A percentile compares a stretch with the other conserved stretches of the same genome.
Evolutionary conservation across 2,888 invertebrate genomes (phyloP).

Genomic region (Odontocolon sp.): DNA sequence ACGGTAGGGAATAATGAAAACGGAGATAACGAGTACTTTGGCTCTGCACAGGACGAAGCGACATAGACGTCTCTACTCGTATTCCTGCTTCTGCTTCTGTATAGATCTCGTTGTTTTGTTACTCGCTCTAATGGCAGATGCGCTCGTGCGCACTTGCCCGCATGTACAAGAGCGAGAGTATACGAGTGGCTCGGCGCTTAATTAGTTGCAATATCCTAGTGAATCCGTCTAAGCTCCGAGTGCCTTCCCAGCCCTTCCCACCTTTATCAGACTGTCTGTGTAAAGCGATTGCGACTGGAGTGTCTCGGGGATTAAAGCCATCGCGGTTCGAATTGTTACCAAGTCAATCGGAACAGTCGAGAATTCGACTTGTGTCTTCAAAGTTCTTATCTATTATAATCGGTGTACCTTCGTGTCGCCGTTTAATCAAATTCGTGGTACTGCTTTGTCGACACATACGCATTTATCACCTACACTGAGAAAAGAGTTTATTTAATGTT

Average conservation of each 20-base stretch:
- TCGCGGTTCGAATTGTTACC: conserved; percentile 8
- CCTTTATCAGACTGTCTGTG: background rate
- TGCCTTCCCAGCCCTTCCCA: background rate
- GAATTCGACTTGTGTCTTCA: background rate
- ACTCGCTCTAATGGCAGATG: conserved; percentile 32
- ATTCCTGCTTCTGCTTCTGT: background rate
- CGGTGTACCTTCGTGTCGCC: no score
- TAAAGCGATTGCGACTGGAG: background rate
- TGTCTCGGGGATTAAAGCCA: conserved; percentile 33
- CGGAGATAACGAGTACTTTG: conserved; percentile 51
- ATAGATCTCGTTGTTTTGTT: conserved; percentile 39
- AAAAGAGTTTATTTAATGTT: no score
- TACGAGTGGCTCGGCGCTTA: conserved; percentile 42
- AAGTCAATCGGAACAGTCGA: conserved; percentile 25
- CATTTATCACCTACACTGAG: no score
- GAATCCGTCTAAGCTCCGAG: conserved; percentile 44
- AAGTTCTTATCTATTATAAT: no score
- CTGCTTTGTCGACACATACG: no score
- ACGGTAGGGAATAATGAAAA: conserved; percentile 55
- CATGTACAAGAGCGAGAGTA: background rate
- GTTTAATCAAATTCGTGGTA: no score
- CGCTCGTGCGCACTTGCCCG: background rate
- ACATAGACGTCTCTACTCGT: conserved; percentile 5
- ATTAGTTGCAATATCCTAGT: conserved; percentile 47
- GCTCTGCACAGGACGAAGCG: conserved; percentile 37